Evolutionary conservation across 1,140 invertebrate genomes (phyloP).

Genomic region (Caenorhabditis latens): DNA sequence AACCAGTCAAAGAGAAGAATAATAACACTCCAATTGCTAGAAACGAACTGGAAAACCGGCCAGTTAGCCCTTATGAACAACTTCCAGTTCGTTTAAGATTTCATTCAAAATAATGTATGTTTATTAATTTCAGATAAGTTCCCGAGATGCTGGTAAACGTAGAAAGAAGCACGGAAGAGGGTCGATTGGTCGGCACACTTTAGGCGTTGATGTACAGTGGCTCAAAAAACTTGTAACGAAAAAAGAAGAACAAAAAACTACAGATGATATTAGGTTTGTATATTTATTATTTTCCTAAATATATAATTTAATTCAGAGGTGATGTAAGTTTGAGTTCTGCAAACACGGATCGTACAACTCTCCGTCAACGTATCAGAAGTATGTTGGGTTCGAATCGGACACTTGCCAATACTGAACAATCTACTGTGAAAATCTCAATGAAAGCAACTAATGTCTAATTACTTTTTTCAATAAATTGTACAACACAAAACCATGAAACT

Average conservation of each 20-base stretch:
- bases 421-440: constrained; percentile 29
- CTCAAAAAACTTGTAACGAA: constrained; percentile 70
- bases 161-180: constrained; percentile 70
- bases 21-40: neutral
- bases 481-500: neutral
- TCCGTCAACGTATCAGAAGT: constrained; percentile 57
- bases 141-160: neutral
- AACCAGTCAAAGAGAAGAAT: constrained; percentile 40
- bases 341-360: constrained; percentile 49
- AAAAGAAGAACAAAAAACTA: constrained; percentile 58
- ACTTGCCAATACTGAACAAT: constrained; percentile 18
- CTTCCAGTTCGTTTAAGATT: neutral
- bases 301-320: neutral
- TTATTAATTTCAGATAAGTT: constrained; percentile 20
- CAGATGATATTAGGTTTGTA: constrained; percentile 41
- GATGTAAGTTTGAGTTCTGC: constrained; percentile 31
- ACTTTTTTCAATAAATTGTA: neutral
- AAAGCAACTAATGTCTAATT: constrained; percentile 34
- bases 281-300: neutral
- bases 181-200: constrained; percentile 70
- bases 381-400: constrained; percentile 57
- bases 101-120: neutral
- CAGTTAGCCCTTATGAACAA: constrained; percentile 54
- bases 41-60: constrained; percentile 4
- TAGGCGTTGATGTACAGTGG: constrained; percentile 75